phyloP scores from a whole-genome alignment of 2,797 vertebrate species.

The Potorous gilbertii region DNA sequence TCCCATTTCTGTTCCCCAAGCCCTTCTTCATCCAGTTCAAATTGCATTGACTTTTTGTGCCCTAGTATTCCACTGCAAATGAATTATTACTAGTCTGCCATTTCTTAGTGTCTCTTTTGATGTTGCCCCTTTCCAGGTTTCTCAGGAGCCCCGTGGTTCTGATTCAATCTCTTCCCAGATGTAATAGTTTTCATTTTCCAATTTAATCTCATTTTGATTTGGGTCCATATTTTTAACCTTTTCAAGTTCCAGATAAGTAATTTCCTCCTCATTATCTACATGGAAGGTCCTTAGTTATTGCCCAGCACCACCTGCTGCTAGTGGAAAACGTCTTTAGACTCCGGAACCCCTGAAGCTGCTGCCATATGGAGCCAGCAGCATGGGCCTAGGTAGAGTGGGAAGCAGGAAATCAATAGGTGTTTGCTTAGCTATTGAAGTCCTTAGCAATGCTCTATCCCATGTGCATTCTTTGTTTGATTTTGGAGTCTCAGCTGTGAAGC shows the following conservation, averaged over 20 bases:
- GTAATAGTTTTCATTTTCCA: slow-evolving; percentile 68
- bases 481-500: neutral
- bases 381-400: neutral
- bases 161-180: slow-evolving; percentile 70
- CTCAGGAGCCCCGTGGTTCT: slow-evolving; percentile 57
- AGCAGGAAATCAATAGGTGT: neutral
- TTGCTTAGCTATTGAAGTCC: neutral
- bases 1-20: slow-evolving; percentile 40
- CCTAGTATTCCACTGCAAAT: slow-evolving; percentile 36
- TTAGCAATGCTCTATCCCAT: neutral
- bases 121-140: slow-evolving; percentile 62
- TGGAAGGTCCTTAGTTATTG: slow-evolving; percentile 16
- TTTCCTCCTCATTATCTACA: slow-evolving; percentile 74
- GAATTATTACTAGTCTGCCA: slow-evolving; percentile 61
- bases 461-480: neutral
- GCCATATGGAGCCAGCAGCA: neutral
- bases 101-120: slow-evolving; percentile 38
- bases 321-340: neutral
- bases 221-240: slow-evolving; percentile 78
- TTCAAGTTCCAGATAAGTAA: slow-evolving; percentile 74
- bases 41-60: slow-evolving; percentile 40
- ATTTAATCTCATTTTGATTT: slow-evolving; percentile 78
- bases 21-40: slow-evolving; percentile 39
- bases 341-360: neutral
- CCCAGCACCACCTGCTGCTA: neutral